Evolutionary conservation across 1,140 invertebrate genomes (phyloP), one percentile per base, ranked within the genome.

Genomic region (Papilio xuthus): DNA sequence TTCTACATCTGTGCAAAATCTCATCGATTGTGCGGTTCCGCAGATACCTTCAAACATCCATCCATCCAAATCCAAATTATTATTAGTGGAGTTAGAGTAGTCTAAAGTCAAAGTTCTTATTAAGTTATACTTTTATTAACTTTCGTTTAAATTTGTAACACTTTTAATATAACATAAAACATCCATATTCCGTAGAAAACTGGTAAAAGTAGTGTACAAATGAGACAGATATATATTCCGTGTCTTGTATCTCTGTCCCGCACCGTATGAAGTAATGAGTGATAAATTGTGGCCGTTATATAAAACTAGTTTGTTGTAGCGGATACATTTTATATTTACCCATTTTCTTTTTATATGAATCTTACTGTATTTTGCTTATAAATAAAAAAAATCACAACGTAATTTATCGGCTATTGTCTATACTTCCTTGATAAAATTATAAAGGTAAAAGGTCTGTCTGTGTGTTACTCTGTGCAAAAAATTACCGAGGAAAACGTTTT

Each of bases 291-390:
- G 42, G 20, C 41, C 71, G 71, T 73, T 73, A 73, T 73, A 44
- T 50, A 73, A 73, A 73, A 73, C 71, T 73, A 73, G 71, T 73
- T 47, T 50, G 42, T 23, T 26, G 44, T 73, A 71, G 23, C 20
- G 41, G 18, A 69, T 0, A 32, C 67, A 37, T 37, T 71, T 70
- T 70, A 15, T 41, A 72, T 47, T 73, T 73, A 42, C 20, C n/a
- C 9, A 42, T 73, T 26, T 67, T 67, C 60, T 15, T 67, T 67
- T 67, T 1, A 26, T 63, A 63, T 32, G 10, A 28, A 67, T 28
- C 26, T 32, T 13, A 67, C 60, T 67, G 13, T 67, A 28, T 67
- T 67, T 53, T 53, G 20, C 18, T 53, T 53, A 50, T 15, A 50
- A 41, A 41, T 10, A 44, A 12, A 44, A 44, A 44, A 12, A 44